phyloP scores from a whole-genome alignment of 2,888 invertebrate species.

The Cosmopolites sordidus region DNA sequence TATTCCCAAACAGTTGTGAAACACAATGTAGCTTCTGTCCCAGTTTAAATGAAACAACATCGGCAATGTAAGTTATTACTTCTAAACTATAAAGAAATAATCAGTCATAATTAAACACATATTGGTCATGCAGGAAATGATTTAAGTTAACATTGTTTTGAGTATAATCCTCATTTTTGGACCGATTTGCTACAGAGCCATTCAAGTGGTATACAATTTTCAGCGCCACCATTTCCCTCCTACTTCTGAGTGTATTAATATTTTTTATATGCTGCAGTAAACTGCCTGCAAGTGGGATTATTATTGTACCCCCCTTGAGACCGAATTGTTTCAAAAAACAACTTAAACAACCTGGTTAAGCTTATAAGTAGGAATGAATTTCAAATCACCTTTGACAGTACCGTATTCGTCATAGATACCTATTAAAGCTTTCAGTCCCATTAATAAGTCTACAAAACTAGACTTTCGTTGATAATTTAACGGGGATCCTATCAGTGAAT shows the following conservation, averaged over 20 bases:
- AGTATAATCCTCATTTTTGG: no score
- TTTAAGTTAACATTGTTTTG: no score
- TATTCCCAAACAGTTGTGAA: no score
- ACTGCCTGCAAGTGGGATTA: no score
- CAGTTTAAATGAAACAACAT: constrained; percentile 14
- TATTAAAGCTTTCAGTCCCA: constrained; percentile 9
- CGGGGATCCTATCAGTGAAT: constrained; percentile 15
- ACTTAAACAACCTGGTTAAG: constrained; percentile 26
- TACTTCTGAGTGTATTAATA: constrained; percentile 19
- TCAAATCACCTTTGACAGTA: no score
- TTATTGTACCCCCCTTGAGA: constrained; percentile 22
- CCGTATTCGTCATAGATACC: constrained; percentile 9
- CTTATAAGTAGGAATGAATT: constrained; percentile 14
- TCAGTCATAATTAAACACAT: constrained; percentile 11
- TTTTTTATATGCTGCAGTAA: no score
- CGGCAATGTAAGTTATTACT: constrained; percentile 20
- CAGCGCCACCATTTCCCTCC: constrained; percentile 13
- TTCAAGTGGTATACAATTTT: constrained; percentile 20
- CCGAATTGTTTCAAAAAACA: no score
- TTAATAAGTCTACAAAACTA: constrained; percentile 20
- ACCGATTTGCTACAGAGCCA: no score
- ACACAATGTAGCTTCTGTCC: constrained; percentile 18
- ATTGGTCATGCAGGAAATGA: constrained; percentile 9
- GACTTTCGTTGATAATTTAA: constrained; percentile 19
- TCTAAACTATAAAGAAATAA: constrained; percentile 15